Percentiles rank a stretch among this genome's conserved stretches.
phyloP scores from a whole-genome alignment of 2,888 invertebrate species.

The Heliconius erato region DNA sequence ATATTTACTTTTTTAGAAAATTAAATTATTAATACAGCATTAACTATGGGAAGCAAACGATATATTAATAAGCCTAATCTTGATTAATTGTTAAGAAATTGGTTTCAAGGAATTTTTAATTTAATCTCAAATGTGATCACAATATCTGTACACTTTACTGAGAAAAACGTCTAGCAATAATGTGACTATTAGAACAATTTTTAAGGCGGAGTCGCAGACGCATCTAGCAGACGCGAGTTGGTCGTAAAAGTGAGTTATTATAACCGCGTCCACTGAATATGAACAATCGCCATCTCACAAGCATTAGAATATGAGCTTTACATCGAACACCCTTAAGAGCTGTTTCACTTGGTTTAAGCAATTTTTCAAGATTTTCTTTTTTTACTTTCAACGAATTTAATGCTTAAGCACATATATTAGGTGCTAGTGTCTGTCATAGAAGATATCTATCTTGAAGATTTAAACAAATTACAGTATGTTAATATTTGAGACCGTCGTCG shows the following conservation, averaged over 20 bases:
- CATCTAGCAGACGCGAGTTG: constrained; percentile 74
- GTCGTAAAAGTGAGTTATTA: constrained; percentile 84
- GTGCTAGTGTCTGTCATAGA: constrained; percentile 44
- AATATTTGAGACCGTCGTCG: no score
- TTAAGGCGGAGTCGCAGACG: constrained; percentile 76
- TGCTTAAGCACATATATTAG: constrained; percentile 49
- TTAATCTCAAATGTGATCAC: constrained; percentile 43
- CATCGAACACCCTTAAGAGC: constrained; percentile 57
- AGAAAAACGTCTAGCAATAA: constrained; percentile 73
- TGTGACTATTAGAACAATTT: constrained; percentile 77
- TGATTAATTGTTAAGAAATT: background rate
- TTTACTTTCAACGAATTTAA: constrained; percentile 49
- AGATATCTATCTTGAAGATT: constrained; percentile 22
- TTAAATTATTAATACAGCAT: background rate
- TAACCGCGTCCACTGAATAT: constrained; percentile 80
- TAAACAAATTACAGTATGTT: constrained; percentile 20
- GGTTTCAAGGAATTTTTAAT: constrained; percentile 35
- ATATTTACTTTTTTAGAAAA: constrained; percentile 31
- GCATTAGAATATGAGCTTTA: constrained; percentile 67
- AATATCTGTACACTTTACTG: constrained; percentile 61
- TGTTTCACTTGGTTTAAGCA: constrained; percentile 31
- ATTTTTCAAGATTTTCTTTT: constrained; percentile 47
- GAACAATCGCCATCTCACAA: constrained; percentile 72
- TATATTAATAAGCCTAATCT: background rate
- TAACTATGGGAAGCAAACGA: background rate